These are phyloP conservation scores for Salvelinus alpinus DNA, from an alignment of 2,113 vertebrate genomes.

Conservation along the genomic window DNA sequence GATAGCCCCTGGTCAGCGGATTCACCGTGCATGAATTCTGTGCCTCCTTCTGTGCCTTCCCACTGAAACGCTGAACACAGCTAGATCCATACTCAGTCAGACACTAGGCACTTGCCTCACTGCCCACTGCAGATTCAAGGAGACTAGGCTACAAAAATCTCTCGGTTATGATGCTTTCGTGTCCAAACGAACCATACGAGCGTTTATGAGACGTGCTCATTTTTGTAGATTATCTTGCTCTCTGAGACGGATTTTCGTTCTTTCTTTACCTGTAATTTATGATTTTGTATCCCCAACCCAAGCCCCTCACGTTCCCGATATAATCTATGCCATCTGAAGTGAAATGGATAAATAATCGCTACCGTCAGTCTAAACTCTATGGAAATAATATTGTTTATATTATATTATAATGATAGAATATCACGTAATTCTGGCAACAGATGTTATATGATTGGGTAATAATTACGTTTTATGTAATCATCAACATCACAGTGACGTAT, in stretches of 20 bases:
- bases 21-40: not conserved
- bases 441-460: slow-evolving; percentile 31
- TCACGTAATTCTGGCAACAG: not conserved
- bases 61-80: slow-evolving; percentile 10
- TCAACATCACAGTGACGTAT: slow-evolving; percentile 40
- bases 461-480: slow-evolving; percentile 47
- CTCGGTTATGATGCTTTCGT: not conserved
- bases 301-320: not conserved
- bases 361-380: not conserved
- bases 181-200: not conserved
- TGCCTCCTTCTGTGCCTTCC: slow-evolving; percentile 9
- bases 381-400: not conserved
- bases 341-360: not conserved
- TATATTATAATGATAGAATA: not conserved
- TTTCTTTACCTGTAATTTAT: not conserved
- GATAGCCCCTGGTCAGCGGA: slow-evolving; percentile 9
- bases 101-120: slow-evolving; percentile 6
- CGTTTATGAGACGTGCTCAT: not conserved
- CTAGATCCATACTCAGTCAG: not conserved
- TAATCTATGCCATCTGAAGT: not conserved
- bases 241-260: not conserved
- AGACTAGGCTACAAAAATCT: not conserved
- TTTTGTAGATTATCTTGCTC: not conserved
- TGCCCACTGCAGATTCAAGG: slow-evolving; percentile 9
- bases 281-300: not conserved